These are phyloP conservation scores for Phengaris alcon DNA, from an alignment of 2,888 invertebrate genomes.

Conservation along the genomic window DNA sequence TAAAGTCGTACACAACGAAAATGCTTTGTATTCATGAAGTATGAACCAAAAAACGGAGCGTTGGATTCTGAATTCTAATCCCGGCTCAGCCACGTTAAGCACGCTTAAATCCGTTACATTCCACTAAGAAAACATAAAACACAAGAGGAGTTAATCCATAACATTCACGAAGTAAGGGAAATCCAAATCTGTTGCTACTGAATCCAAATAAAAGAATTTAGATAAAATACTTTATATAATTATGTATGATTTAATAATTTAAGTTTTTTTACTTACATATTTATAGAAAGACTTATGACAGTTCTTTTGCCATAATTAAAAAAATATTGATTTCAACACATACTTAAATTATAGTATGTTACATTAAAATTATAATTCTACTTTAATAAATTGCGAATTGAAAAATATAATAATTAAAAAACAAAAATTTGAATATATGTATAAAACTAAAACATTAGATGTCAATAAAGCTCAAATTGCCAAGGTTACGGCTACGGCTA, in stretches of 20 bases:
- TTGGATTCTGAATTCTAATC: constrained; percentile 48
- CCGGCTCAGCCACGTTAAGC: constrained; percentile 64
- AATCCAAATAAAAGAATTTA: neutral
- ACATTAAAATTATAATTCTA: too few relatives aligned
- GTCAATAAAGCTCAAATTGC: neutral
- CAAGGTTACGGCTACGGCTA: constrained; percentile 35
- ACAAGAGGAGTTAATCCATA: constrained; percentile 54
- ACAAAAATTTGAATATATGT: too few relatives aligned
- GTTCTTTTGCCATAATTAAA: too few relatives aligned
- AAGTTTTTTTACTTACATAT: too few relatives aligned
- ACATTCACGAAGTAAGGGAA: neutral
- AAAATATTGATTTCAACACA: too few relatives aligned
- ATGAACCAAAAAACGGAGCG: constrained; percentile 38
- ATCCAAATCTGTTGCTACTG: neutral
- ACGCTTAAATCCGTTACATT: constrained; percentile 68
- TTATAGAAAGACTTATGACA: too few relatives aligned
- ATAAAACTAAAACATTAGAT: neutral
- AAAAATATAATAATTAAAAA: too few relatives aligned
- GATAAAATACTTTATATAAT: too few relatives aligned
- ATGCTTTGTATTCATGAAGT: neutral
- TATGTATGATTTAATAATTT: too few relatives aligned
- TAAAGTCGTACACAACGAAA: too few relatives aligned
- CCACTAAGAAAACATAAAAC: constrained; percentile 62
- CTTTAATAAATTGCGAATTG: too few relatives aligned
- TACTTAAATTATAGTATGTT: too few relatives aligned